Conservation (phyloP, 2,113 vertebrate genomes). For the Sinocyclocheilus anshuiensis region DNA sequence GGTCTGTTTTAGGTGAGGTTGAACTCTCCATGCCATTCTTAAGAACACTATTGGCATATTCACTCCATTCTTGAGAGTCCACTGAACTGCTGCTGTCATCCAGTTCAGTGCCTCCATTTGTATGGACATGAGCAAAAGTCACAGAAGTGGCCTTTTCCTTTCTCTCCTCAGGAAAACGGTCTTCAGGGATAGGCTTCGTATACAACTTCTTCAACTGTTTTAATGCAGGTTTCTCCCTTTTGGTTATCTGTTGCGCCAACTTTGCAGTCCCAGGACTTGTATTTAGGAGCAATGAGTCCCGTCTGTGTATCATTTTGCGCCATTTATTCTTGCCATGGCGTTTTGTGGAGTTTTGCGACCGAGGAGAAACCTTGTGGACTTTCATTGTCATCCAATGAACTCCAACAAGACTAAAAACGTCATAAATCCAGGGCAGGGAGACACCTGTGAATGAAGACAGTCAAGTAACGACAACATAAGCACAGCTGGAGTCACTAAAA, state of each 20-base stretch:
- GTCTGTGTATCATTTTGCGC: conserved; percentile 51
- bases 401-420: background rate
- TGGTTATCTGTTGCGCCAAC: conserved; percentile 60
- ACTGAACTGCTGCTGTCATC: conserved; percentile 57
- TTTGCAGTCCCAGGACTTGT: conserved; percentile 58
- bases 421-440: conserved; percentile 25
- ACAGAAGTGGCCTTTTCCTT: conserved; percentile 45
- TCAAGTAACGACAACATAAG: background rate
- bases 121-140: conserved; percentile 38
- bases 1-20: background rate
- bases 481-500: background rate
- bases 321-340: conserved; percentile 67
- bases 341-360: conserved; percentile 40
- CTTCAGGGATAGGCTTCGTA: conserved; percentile 52
- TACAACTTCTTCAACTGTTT: conserved; percentile 72
- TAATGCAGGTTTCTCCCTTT: conserved; percentile 65
- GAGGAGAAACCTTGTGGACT: conserved; percentile 63
- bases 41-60: conserved; percentile 61
- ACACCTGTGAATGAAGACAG: conserved; percentile 40
- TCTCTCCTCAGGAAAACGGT: background rate
- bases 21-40: conserved; percentile 60
- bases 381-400: conserved; percentile 69
- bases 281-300: conserved; percentile 46
- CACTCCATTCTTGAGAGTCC: conserved; percentile 67
- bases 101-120: conserved; percentile 66